These are phyloP conservation scores for Atta colombica DNA, from an alignment of 1,140 invertebrate genomes.

Conservation along the genomic window DNA sequence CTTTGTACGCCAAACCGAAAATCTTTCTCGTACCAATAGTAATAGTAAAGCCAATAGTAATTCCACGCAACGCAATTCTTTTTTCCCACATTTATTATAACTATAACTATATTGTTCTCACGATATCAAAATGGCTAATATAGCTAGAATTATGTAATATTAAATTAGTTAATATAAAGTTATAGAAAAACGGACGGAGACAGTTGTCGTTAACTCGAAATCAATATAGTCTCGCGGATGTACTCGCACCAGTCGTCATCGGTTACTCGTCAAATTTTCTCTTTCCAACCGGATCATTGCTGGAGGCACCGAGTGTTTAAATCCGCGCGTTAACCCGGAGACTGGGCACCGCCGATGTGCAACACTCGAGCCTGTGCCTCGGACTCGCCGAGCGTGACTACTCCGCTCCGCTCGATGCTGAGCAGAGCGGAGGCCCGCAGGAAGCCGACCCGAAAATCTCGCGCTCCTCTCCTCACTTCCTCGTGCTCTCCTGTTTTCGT, in stretches of 20 bases:
- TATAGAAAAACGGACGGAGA: background rate
- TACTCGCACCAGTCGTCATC: background rate
- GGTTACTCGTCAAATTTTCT: background rate
- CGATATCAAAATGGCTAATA: background rate
- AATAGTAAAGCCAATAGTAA: background rate
- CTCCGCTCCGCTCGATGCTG: slow-evolving; percentile 21
- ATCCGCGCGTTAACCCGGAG: slow-evolving; percentile 34
- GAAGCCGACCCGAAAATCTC: slow-evolving; percentile 56
- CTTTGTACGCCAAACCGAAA: background rate
- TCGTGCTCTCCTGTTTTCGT: background rate
- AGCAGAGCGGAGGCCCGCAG: slow-evolving; percentile 45
- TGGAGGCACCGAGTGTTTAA: slow-evolving; percentile 26
- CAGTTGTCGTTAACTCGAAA: background rate
- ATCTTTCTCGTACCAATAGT: background rate
- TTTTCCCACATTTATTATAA: background rate
- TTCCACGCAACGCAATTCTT: background rate
- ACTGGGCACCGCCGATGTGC: slow-evolving; percentile 26
- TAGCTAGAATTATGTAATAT: background rate
- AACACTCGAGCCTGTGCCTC: slow-evolving; percentile 52
- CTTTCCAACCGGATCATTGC: background rate
- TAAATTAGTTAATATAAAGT: background rate
- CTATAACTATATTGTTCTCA: background rate
- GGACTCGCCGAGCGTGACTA: slow-evolving; percentile 56
- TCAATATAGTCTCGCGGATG: background rate
- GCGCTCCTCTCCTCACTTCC: slow-evolving; percentile 29